Evolutionary conservation across 2,797 vertebrate species (phyloP), one percentile per base, ranked within the genome.

Genomic region (Lepus townsendii): DNA sequence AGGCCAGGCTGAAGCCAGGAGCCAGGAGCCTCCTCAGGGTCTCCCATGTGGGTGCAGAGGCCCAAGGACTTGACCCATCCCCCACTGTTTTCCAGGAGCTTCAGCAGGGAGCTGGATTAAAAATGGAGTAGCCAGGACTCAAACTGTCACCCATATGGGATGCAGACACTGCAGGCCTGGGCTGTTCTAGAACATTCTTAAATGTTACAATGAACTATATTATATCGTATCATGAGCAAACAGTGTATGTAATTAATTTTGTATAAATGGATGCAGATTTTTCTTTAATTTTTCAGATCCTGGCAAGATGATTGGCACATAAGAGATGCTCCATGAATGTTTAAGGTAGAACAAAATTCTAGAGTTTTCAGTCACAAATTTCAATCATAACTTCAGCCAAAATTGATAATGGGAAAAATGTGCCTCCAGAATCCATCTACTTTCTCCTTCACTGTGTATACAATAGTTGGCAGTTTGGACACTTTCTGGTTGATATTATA

Each of bases 371-470:
- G 63, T 2, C 30, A 92, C n/a, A 87, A n/a, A 38, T 92, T 77
- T 89, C 20, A 93, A 94, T 66, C 38, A 82, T 16, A 82, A 8
- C 60, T 95, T 83, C 54, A 60, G 16, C 35, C 5, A 90, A 69
- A 82, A 92, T 75, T 35, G 17, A 89, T 73, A 54, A 22, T 32
- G 47, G 14, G 19, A 85, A 80, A 91, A 54, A 83, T 62, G 10
- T 80, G 42, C 19, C 27, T 82, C 17, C 7, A 66, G 52, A 94
- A 60, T 60, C 9, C 0, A 50, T 65, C 24, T 16, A 17, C 57
- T 83, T 32, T 54, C 24, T 26, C 13, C 91, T 57, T 88, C 13
- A 8, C 60, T 73, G n/a, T 3, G 22, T 54, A 17, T 3, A 19
- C n/a, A 22, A 19, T 24, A 71, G 27, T 10, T 35, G 10, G 24